Conservation (phyloP, 1,140 invertebrate genomes). For the Magallana gigas region DNA sequence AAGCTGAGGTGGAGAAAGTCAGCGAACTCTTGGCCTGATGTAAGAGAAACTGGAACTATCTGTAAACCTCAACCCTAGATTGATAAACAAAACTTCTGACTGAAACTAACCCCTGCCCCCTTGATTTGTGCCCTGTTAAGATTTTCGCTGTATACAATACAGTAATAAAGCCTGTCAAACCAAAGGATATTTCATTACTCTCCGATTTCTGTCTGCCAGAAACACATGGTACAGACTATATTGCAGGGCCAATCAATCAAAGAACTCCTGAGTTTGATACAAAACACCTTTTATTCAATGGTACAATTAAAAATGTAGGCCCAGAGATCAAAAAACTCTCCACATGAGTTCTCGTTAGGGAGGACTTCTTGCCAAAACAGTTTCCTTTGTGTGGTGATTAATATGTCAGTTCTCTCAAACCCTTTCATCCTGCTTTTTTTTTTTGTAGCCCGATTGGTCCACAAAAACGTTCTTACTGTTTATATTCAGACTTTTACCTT, state of each 20-base stretch:
- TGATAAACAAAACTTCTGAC: neutral
- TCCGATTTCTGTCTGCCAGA: neutral
- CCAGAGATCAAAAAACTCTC: neutral
- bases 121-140: neutral
- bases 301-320: neutral
- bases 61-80: neutral
- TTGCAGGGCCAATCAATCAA: neutral
- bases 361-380: slow-evolving; percentile 12
- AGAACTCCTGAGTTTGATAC: neutral
- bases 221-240: neutral
- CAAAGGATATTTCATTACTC: neutral
- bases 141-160: neutral
- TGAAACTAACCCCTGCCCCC: neutral
- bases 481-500: neutral
- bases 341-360: neutral
- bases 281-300: slow-evolving; percentile 4
- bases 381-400: slow-evolving; percentile 13
- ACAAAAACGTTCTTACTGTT: neutral
- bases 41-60: neutral
- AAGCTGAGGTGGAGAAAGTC: neutral
- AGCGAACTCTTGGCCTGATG: neutral
- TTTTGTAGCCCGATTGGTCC: neutral
- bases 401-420: neutral
- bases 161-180: slow-evolving; percentile 14
- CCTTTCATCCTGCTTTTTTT: neutral